phyloP scores from a whole-genome alignment of 2,888 invertebrate genomes.

The Drosophila neotestacea region DNA sequence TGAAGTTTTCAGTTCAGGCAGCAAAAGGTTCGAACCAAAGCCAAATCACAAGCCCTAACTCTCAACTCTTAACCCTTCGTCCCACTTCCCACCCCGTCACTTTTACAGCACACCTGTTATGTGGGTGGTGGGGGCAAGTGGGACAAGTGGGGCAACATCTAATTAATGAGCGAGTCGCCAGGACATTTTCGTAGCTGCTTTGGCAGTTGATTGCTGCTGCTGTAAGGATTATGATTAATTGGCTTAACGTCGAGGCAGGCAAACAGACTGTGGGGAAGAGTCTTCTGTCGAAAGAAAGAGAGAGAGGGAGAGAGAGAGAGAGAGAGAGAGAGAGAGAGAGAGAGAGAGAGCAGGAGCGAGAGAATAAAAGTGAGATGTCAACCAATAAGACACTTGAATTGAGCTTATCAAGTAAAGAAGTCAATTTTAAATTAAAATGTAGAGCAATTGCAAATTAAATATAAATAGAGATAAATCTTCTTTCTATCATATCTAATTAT shows the following conservation, averaged over 20 bases:
- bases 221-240: constrained; percentile 49
- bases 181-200: constrained; percentile 16
- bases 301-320: background rate
- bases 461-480: no score
- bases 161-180: constrained; percentile 37
- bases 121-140: background rate
- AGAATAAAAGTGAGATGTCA: no score
- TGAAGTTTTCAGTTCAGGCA: constrained; percentile 7
- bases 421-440: background rate
- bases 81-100: background rate
- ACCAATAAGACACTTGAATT: background rate
- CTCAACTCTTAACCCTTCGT: background rate
- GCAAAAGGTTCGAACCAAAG: constrained; percentile 19
- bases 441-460: background rate
- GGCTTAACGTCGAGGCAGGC: constrained; percentile 11
- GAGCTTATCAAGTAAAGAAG: accelerated
- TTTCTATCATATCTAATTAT: no score
- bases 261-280: background rate
- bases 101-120: background rate
- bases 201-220: constrained; percentile 24
- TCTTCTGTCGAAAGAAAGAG: background rate
- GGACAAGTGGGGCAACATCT: background rate
- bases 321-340: background rate
- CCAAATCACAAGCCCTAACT: constrained; percentile 3
- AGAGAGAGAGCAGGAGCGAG: background rate